phyloP scores from a whole-genome alignment of 1,140 invertebrate genomes.

The Dreissena rostriformis region DNA sequence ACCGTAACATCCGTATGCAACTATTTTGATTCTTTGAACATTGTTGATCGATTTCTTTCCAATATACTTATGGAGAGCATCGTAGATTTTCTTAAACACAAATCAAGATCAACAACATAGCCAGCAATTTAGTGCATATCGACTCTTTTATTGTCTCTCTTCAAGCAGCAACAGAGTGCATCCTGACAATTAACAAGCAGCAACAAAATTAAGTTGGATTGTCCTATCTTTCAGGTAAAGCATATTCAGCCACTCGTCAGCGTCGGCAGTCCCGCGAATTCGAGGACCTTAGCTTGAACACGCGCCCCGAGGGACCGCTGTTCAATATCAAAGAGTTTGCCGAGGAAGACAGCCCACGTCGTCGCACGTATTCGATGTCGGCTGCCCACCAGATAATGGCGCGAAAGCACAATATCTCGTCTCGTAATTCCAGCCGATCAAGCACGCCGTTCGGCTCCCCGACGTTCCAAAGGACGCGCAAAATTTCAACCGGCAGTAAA shows the following conservation, averaged over 20 bases:
- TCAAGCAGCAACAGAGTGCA: too few species aligned
- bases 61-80: too few species aligned
- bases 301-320: constrained; percentile 14
- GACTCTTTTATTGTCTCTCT: too few species aligned
- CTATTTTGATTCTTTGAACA: too few species aligned
- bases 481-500: background rate
- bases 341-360: background rate
- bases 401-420: background rate
- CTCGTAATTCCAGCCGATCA: background rate
- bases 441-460: constrained; percentile 36
- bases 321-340: background rate
- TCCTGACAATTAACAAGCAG: too few species aligned
- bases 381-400: constrained; percentile 21
- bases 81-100: too few species aligned
- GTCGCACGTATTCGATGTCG: constrained; percentile 48
- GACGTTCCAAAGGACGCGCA: background rate
- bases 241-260: background rate
- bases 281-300: constrained; percentile 43
- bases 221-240: constrained; percentile 3
- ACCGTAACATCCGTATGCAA: too few species aligned
- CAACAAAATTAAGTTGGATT: too few species aligned
- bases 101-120: too few species aligned
- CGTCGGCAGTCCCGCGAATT: constrained; percentile 42
- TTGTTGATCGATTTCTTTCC: too few species aligned
- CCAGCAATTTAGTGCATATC: too few species aligned